phyloP scores from a whole-genome alignment of 2,888 invertebrate genomes.

The Phasia obesa region DNA sequence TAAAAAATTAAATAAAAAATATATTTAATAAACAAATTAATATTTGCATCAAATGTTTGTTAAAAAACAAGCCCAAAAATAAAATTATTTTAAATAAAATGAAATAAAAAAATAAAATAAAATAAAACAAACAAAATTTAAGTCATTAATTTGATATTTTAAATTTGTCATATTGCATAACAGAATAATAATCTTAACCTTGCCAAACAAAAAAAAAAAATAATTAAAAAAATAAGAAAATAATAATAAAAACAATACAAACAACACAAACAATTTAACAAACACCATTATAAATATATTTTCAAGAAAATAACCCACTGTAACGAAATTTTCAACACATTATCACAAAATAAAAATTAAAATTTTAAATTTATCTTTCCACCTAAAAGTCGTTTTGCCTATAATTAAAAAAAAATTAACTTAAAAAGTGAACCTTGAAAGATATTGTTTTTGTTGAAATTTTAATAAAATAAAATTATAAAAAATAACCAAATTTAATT shows the following conservation, averaged over 20 bases:
- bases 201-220: slow-evolving; percentile 3
- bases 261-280: slow-evolving; percentile 27
- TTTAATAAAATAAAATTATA: slow-evolving; percentile 6
- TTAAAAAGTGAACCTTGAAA: slow-evolving; percentile 2
- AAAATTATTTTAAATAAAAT: too few species aligned
- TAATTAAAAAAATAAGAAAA: background rate
- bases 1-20: too few species aligned
- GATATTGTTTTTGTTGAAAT: slow-evolving; percentile 56
- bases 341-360: background rate
- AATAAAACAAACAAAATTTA: background rate
- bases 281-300: slow-evolving; percentile 1
- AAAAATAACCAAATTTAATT: background rate
- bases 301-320: background rate
- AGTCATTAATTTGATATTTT: slow-evolving; percentile 17
- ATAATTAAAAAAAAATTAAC: background rate
- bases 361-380: too few species aligned
- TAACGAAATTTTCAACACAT: slow-evolving; percentile 10
- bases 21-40: too few species aligned
- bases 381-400: too few species aligned
- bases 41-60: too few species aligned
- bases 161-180: slow-evolving; percentile 16
- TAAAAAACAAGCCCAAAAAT: too few species aligned
- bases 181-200: slow-evolving; percentile 26
- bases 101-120: too few species aligned
- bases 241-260: too few species aligned